These are phyloP conservation scores for Galerucella calmariensis DNA, from an alignment of 2,888 invertebrate species.

Conservation along the genomic window DNA sequence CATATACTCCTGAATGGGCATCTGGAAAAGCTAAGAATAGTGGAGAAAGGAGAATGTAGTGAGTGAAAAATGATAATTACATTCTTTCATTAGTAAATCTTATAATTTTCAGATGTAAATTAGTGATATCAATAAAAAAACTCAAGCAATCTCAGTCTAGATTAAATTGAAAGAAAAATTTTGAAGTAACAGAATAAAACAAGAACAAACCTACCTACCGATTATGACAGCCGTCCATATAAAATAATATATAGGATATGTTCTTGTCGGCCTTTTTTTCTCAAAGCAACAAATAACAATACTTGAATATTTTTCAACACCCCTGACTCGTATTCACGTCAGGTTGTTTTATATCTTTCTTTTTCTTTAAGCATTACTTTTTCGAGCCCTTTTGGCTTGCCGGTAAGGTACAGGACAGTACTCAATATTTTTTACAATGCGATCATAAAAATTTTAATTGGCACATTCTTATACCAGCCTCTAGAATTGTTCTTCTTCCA, in stretches of 20 bases:
- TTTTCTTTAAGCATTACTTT: conserved; percentile 27
- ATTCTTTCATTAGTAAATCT: no score
- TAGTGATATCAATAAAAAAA: no score
- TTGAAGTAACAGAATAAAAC: background rate
- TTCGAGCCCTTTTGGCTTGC: conserved; percentile 8
- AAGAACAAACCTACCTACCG: background rate
- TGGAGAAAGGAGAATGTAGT: no score
- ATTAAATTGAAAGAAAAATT: background rate
- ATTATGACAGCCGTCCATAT: background rate
- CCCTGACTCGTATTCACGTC: conserved; percentile 41
- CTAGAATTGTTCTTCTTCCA: no score
- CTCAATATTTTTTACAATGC: background rate
- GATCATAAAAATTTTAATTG: no score
- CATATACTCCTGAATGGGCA: no score
- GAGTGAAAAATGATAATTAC: no score
- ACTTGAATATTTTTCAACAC: conserved; percentile 39
- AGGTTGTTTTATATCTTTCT: conserved; percentile 38
- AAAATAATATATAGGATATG: background rate
- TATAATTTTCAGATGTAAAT: no score
- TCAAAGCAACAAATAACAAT: conserved; percentile 42
- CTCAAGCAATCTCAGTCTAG: background rate
- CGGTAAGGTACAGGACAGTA: conserved; percentile 4
- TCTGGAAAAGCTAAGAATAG: no score
- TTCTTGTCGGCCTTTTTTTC: conserved; percentile 32
- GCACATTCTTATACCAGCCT: no score